Conservation (phyloP, 2,797 vertebrate genomes). For the Microcaecilia unicolor region DNA sequence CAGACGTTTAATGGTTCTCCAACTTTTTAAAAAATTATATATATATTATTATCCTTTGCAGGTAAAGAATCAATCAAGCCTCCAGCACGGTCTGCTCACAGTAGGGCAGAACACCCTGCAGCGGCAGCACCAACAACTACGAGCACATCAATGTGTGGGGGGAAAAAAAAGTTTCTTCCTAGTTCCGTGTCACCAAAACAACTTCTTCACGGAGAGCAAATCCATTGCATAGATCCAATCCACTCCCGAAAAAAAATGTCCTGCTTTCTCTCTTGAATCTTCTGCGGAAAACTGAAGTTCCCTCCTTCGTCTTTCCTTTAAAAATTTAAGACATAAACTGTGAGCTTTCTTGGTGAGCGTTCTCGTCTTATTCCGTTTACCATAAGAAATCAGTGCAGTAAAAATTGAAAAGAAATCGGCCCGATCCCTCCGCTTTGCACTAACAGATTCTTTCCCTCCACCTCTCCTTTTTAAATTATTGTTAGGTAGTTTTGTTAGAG, state of each 20-base stretch:
- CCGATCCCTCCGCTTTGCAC: no score
- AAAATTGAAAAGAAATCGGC: no score
- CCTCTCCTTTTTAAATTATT: no score
- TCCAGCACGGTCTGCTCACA: background rate
- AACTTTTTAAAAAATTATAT: no score
- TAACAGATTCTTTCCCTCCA: no score
- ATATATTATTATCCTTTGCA: no score
- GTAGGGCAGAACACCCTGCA: background rate
- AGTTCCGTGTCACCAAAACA: background rate
- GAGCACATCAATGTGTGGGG: no score
- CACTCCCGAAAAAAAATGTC: background rate
- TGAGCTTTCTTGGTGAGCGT: background rate
- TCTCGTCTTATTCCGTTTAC: no score
- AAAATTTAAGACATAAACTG: background rate
- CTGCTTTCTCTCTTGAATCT: background rate
- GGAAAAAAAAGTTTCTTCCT: background rate
- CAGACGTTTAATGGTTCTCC: no score
- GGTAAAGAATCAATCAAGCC: no score
- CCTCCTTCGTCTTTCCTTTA: background rate
- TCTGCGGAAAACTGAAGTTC: background rate
- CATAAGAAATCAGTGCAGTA: no score
- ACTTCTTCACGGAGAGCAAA: background rate
- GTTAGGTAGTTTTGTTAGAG: no score
- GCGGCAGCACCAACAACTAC: background rate
- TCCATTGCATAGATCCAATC: background rate